Base-by-base conservation (phyloP, 2,888 invertebrate genomes). In the Selenia dentaria region DNA sequence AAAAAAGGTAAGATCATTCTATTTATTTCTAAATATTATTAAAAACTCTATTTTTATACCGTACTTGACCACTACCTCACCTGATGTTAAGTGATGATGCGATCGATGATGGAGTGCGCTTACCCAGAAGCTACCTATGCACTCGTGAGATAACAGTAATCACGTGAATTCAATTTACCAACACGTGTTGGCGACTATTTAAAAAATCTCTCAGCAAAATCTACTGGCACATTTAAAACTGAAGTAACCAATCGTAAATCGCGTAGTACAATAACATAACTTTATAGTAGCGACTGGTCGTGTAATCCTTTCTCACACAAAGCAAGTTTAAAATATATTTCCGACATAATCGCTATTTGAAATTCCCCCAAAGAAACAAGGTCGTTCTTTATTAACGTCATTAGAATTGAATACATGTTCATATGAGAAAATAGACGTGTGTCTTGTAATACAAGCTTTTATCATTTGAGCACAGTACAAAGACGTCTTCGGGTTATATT, bases 271-370 rank as follows among this genome's bases (percentile, higher is more conserved):
- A 16, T 22, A 11, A 45, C 33, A 16, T 28, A 29, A 28, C 34
- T 33, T 38, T 14, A 38, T 44, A 10, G 27, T 24, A 22, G 25
- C 13, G 24, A 24, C 39, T 29, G 29, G 32, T 29, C 39, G 31
- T 5, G 29, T 34, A 45, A 44, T 38, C n/a, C 38, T 13, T 38
- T 28, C 12, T 28, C 29, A 31, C 39, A 35, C 39, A 46, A 45
- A 33, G 24, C 33, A 33, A 44, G 38, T 39, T 45, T 25, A 39
- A 45, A 46, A 39, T 39, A 46, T 46, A 31, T 40, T 3, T 39
- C 34, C 34, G 45, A 46, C 39, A 39, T 40, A 39, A 46, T 39
- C 35, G 26, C 22, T 40, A 35, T 40, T 46, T 35, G 33, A 34
- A 33, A 35, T 31, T 46, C 26, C 12, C 13, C 5, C 20, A 20